These are phyloP conservation scores for Nylanderia fulva DNA, from an alignment of 1,140 invertebrate species.

Conservation along the genomic window DNA sequence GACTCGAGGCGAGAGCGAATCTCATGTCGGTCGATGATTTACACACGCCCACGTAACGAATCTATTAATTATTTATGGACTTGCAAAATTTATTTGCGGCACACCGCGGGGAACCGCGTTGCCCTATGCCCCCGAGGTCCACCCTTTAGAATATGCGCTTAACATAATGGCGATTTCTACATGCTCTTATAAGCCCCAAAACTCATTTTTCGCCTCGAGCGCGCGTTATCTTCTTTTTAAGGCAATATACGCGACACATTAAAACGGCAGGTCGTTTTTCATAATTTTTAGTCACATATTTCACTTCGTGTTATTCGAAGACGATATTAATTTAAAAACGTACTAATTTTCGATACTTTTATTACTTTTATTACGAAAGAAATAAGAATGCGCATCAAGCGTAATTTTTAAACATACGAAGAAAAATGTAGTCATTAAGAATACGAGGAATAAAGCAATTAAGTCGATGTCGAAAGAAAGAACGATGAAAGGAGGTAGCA, in stretches of 20 bases:
- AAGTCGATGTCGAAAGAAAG: constrained; percentile 34
- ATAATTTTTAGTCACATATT: constrained; percentile 33
- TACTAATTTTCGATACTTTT: constrained; percentile 7
- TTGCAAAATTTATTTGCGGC: constrained; percentile 79
- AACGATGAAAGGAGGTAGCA: constrained; percentile 40
- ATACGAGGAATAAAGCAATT: constrained; percentile 65
- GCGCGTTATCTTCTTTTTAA: constrained; percentile 39
- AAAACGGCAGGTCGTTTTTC: constrained; percentile 40
- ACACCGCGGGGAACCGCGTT: constrained; percentile 68
- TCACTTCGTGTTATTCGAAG: not conserved
- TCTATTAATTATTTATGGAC: constrained; percentile 83
- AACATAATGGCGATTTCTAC: constrained; percentile 68
- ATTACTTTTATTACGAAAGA: not conserved
- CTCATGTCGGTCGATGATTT: constrained; percentile 78
- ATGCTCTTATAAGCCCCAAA: constrained; percentile 46
- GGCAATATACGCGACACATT: constrained; percentile 30
- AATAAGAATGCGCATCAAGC: constrained; percentile 1
- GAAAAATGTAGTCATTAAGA: not conserved
- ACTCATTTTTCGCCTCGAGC: constrained; percentile 32
- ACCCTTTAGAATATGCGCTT: constrained; percentile 55
- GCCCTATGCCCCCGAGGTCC: constrained; percentile 70
- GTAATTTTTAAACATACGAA: not conserved
- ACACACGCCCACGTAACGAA: constrained; percentile 80
- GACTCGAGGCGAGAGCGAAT: constrained; percentile 70
- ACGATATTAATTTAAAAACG: constrained; percentile 22